Percentiles rank a stretch among this genome's conserved stretches.
phyloP scores from a whole-genome alignment of 2,888 invertebrate species.

The Argynnis bischoffii region DNA sequence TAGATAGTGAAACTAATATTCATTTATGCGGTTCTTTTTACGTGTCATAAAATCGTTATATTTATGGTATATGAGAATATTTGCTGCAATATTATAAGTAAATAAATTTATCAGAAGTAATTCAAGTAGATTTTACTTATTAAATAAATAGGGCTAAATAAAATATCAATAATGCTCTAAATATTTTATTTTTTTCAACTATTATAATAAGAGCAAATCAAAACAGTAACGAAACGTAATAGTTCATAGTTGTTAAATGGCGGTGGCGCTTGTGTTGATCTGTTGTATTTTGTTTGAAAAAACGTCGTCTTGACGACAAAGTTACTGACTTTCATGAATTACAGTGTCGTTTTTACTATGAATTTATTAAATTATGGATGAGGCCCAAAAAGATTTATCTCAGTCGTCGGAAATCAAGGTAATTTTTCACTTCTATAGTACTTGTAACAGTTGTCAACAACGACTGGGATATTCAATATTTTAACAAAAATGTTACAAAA shows the following conservation, averaged over 20 bases:
- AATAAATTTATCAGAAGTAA: too few relatives aligned
- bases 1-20: too few relatives aligned
- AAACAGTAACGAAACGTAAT: conserved; percentile 47
- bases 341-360: conserved; percentile 69
- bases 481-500: conserved; percentile 31
- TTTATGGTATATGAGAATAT: too few relatives aligned
- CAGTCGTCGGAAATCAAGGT: conserved; percentile 68
- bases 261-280: conserved; percentile 51
- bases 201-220: background rate
- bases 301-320: conserved; percentile 79
- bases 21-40: too few relatives aligned
- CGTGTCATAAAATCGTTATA: too few relatives aligned
- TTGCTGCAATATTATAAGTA: too few relatives aligned
- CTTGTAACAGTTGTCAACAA: conserved; percentile 26
- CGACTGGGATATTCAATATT: conserved; percentile 34
- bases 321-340: conserved; percentile 63
- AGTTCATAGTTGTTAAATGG: conserved; percentile 38
- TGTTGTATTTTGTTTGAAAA: conserved; percentile 53
- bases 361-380: conserved; percentile 77
- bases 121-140: too few relatives aligned
- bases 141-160: too few relatives aligned
- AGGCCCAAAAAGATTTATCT: conserved; percentile 59
- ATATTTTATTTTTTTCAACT: too few relatives aligned
- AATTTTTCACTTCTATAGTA: conserved; percentile 37
- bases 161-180: too few relatives aligned